Evolutionary conservation across 2,797 vertebrate species (phyloP), one percentile per base, ranked within the genome.

Genomic region (Xiphophorus birchmanni): DNA sequence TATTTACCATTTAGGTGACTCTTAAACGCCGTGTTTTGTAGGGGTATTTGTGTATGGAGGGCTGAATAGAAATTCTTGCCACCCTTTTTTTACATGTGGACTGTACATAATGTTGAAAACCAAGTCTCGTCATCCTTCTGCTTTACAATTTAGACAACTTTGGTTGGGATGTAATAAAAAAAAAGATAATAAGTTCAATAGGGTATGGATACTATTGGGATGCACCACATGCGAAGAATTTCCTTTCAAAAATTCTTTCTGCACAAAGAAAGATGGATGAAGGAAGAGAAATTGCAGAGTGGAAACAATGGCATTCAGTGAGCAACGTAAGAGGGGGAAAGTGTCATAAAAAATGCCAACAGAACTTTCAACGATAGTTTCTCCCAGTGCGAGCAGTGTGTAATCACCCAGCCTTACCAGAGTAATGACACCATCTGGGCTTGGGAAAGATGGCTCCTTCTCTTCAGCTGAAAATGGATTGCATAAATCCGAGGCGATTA

Each of bases 371-470:
- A 91, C 89, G 87, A 91, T 94, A 93, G 94, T 94, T 94, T 93
- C 91, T 93, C 88, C 87, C 91, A 84, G 91, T 93, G 93, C 91
- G 92, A 93, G 91, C 80, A 78, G 90, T 92, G 92, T 94, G 94
- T 94, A 94, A 96, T 96, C 95, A 94, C 91, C 96, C 95, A 96
- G 95, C 94, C 94, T 94, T 92, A 94, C 91, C 90, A 90, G 91
- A 89, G 93, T 96, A 95, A 96, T 95, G 94, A 95, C 93, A 94
- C 95, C 95, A 96, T 96, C 95, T 96, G 95, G 94, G 94, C 93
- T 90, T 76, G 71, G 91, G 89, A 89, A 95, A 94, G 93, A 94
- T 87, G 87, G 91, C 92, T 87, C 92, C 91, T 89, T 92, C 90
- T 90, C 92, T 90, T 86, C 91, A 89, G 91, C 92, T 95, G 93